Evolutionary conservation across 1,140 invertebrate genomes (phyloP), one percentile per base, ranked within the genome.

Genomic region (Danaus plexippus): DNA sequence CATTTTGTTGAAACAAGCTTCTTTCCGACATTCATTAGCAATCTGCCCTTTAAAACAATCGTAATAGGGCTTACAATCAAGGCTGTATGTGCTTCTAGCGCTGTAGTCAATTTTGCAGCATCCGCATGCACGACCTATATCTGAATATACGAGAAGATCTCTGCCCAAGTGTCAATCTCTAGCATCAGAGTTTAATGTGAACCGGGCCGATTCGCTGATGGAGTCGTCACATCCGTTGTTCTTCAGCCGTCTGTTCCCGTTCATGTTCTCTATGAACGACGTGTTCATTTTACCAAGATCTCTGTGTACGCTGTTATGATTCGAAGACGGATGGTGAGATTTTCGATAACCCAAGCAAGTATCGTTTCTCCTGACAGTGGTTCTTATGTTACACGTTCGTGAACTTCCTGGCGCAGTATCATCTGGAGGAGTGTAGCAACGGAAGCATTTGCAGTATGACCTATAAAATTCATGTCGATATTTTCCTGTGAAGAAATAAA

Each of bases 391-490:
- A 0, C 82, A 76, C 7, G 78, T 71, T 53, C 79, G 59, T 42
- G 75, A 80, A 52, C 75, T 80, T 9, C 80, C 81, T 8, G 22
- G 22, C 0, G 74, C 47, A 0, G 74, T 32, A 32, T 32, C 22
- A 32, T 32, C 50, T 0, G 69, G 47, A 1, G 63, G 55, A 11
- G 68, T 67, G 12, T 86, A 87, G 49, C 85, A 87, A 62, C 87
- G 87, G 59, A 85, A 75, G 47, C 85, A 88, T 64, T 87, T 86
- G 80, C 88, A 88, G 69, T 87, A 88, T 0, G 87, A 88, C 43
- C 85, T 73, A 61, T 87, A 77, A 66, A 88, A 88, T 62, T 88
- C 86, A n/a, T 85, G 76, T 0, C 87, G 73, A 59, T 87, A 88
- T 67, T 88, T 88, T 11, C 87, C 87, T 88, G 84, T 9, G 84